Evolutionary conservation across 2,888 invertebrate genomes (phyloP).

Genomic region (Neoaliturus tenellus): DNA sequence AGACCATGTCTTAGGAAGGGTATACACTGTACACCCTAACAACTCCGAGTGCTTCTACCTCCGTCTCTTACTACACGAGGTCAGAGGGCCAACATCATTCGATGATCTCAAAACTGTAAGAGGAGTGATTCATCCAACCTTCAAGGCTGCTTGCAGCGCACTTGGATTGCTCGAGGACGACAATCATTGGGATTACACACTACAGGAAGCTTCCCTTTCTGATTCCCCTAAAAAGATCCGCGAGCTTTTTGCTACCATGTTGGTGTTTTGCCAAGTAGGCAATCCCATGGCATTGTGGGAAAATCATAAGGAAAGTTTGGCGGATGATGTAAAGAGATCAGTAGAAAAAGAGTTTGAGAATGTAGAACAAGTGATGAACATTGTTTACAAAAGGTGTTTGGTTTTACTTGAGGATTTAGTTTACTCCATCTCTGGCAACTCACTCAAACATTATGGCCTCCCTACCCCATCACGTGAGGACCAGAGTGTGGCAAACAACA

Average conservation of each 20-base stretch:
- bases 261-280: constrained; percentile 59
- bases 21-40: constrained; percentile 66
- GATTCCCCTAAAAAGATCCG: constrained; percentile 60
- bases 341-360: constrained; percentile 4
- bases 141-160: constrained; percentile 63
- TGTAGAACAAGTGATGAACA: constrained; percentile 39
- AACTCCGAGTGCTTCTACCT: constrained; percentile 64
- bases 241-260: constrained; percentile 54
- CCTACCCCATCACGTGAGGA: constrained; percentile 49
- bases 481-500: constrained; percentile 20
- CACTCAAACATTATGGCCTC: constrained; percentile 53
- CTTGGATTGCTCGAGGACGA: constrained; percentile 66
- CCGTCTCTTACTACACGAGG: constrained; percentile 63
- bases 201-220: constrained; percentile 66
- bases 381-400: constrained; percentile 67
- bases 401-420: constrained; percentile 28
- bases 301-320: constrained; percentile 39
- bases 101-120: constrained; percentile 68
- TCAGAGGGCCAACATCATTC: constrained; percentile 68
- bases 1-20: constrained; percentile 64
- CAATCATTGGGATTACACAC: constrained; percentile 67
- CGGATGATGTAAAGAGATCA: constrained; percentile 44
- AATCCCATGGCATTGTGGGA: constrained; percentile 61
- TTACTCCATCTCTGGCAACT: constrained; percentile 7
- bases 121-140: constrained; percentile 65